phyloP scores from a whole-genome alignment of 2,797 vertebrate genomes.

The Xiphorhynchus erythropygius region DNA sequence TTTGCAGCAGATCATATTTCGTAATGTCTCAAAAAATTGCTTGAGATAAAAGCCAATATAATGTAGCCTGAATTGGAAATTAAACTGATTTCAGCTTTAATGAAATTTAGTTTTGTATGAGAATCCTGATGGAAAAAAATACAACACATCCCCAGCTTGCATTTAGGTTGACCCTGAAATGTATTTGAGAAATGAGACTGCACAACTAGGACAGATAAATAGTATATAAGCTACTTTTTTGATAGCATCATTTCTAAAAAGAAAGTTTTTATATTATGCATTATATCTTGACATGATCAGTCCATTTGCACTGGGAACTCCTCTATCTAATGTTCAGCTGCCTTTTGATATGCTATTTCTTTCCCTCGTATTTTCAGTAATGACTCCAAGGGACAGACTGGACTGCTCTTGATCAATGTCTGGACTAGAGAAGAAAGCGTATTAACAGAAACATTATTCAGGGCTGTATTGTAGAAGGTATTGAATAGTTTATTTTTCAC shows the following conservation, averaged over 20 bases:
- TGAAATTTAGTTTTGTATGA: background rate
- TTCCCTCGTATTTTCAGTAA: background rate
- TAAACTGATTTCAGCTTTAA: background rate
- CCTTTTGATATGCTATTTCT: background rate
- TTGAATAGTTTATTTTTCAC: conserved; percentile 13
- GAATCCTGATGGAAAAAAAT: background rate
- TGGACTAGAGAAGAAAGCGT: background rate
- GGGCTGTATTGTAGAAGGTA: background rate
- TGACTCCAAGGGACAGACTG: background rate
- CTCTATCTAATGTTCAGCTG: background rate
- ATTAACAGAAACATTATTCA: conserved; percentile 27
- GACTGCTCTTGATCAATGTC: background rate
- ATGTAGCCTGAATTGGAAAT: background rate
- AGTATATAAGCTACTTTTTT: background rate
- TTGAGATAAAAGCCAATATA: background rate
- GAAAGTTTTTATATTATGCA: background rate
- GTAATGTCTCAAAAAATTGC: background rate
- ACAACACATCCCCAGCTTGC: background rate
- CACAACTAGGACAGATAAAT: background rate
- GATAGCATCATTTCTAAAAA: background rate
- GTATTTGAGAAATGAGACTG: background rate
- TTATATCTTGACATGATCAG: background rate
- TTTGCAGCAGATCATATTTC: background rate
- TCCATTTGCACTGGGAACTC: background rate
- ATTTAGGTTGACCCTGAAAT: background rate